Evolutionary conservation across 2,888 invertebrate genomes (phyloP).

Genomic region (Lissocephala sabroskyi): DNA sequence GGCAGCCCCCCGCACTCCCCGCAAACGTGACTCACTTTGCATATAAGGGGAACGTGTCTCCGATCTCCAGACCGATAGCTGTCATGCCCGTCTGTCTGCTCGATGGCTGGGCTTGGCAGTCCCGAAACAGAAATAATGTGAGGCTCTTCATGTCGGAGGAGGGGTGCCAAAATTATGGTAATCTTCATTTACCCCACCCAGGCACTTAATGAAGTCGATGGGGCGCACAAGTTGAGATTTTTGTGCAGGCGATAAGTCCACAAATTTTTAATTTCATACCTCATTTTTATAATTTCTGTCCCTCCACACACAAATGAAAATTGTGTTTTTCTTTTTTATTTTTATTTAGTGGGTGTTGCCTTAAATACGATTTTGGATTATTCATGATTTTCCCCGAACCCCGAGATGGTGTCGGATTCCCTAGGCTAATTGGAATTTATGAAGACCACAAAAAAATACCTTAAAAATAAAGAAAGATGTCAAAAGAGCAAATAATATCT

Average conservation of each 20-base stretch:
- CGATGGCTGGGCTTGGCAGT: conserved; percentile 21
- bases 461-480: no score
- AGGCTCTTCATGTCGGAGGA: background rate
- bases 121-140: no score
- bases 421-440: no score
- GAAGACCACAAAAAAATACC: no score
- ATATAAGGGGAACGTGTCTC: conserved; percentile 9
- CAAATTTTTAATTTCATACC: conserved; percentile 16
- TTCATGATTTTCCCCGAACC: no score
- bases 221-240: conserved; percentile 15
- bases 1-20: conserved; percentile 40
- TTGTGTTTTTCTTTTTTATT: no score
- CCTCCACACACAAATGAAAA: no score
- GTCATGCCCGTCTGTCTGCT: conserved; percentile 18
- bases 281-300: conserved; percentile 33
- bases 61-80: conserved; percentile 43
- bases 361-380: conserved; percentile 9
- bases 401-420: no score
- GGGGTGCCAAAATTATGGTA: conserved; percentile 48
- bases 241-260: no score
- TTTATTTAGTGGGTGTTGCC: conserved; percentile 18
- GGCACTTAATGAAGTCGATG: conserved; percentile 31
- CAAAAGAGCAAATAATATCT: no score
- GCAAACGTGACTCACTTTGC: conserved; percentile 49
- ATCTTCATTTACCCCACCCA: conserved; percentile 13